These are phyloP conservation scores for Scomber colias DNA, from an alignment of 2,113 vertebrate genomes.

Conservation along the genomic window DNA sequence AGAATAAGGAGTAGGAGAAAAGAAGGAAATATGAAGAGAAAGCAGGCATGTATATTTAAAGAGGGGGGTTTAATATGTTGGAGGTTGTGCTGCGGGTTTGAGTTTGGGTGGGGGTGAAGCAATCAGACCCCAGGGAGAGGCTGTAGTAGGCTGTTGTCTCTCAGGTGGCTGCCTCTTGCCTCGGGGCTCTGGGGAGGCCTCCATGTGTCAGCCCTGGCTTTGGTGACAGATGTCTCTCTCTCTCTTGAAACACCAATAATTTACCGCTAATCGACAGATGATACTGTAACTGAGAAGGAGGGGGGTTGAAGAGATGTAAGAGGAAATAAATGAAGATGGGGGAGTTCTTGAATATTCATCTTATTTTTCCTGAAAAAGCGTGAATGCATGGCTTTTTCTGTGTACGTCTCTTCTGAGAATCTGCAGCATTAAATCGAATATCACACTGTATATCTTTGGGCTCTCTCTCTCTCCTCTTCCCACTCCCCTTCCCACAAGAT, in stretches of 20 bases:
- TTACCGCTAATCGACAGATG: conserved; percentile 40
- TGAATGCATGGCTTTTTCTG: conserved; percentile 4
- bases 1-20: neutral
- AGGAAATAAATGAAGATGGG: too few species aligned
- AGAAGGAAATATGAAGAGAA: neutral
- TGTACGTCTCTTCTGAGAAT: neutral
- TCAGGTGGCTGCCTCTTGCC: conserved; percentile 27
- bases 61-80: neutral
- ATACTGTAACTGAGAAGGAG: conserved; percentile 36
- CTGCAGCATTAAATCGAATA: conserved; percentile 14
- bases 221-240: conserved; percentile 66
- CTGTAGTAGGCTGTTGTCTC: conserved; percentile 33
- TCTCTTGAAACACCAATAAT: conserved; percentile 29
- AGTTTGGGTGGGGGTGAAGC: neutral
- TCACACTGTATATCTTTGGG: neutral
- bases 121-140: conserved; percentile 43
- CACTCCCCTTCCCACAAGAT: neutral
- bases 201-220: conserved; percentile 34
- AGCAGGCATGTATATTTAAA: neutral
- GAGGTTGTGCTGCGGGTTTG: neutral
- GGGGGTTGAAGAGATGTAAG: neutral
- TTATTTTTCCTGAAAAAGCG: neutral
- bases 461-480: neutral
- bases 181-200: conserved; percentile 40
- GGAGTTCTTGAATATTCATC: neutral